These are phyloP conservation scores for Hypomecis atomaria DNA, from an alignment of 2,888 invertebrate genomes.

Conservation along the genomic window DNA sequence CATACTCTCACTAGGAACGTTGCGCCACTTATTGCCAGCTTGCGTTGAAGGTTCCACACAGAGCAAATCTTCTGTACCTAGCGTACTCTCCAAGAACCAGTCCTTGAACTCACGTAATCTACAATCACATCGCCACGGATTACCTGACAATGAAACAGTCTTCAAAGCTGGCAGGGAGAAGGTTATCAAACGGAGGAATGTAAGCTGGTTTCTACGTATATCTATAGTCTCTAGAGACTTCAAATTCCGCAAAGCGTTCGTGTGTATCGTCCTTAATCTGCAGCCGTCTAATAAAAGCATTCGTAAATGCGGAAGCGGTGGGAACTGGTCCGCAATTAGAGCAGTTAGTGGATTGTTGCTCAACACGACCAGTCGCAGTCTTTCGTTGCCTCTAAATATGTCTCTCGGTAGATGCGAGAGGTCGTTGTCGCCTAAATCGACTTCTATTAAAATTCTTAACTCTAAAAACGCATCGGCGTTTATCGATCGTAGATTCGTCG, in stretches of 20 bases:
- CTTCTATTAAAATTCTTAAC: slow-evolving; percentile 93
- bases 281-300: slow-evolving; percentile 93
- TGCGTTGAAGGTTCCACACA: slow-evolving; percentile 90
- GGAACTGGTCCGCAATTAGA: slow-evolving; percentile 91
- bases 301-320: slow-evolving; percentile 90
- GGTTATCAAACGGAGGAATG: slow-evolving; percentile 84
- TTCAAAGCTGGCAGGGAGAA: slow-evolving; percentile 91
- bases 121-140: slow-evolving; percentile 97
- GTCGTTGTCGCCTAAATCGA: slow-evolving; percentile 93
- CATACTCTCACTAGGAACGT: slow-evolving; percentile 89
- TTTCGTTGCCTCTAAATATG: slow-evolving; percentile 93
- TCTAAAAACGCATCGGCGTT: slow-evolving; percentile 94
- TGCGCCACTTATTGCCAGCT: slow-evolving; percentile 90
- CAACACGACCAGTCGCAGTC: slow-evolving; percentile 90
- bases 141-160: slow-evolving; percentile 91
- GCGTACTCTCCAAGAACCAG: slow-evolving; percentile 92
- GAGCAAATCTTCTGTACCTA: slow-evolving; percentile 89
- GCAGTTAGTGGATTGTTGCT: slow-evolving; percentile 92
- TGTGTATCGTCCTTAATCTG: slow-evolving; percentile 89
- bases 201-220: slow-evolving; percentile 92
- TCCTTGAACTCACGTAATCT: slow-evolving; percentile 92
- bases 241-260: slow-evolving; percentile 90
- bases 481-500: slow-evolving; percentile 90
- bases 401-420: slow-evolving; percentile 89
- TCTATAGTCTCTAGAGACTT: slow-evolving; percentile 90